These are phyloP conservation scores for Neomonachus schauinslandi DNA, from an alignment of 2,113 vertebrate genomes.

Conservation along the genomic window DNA sequence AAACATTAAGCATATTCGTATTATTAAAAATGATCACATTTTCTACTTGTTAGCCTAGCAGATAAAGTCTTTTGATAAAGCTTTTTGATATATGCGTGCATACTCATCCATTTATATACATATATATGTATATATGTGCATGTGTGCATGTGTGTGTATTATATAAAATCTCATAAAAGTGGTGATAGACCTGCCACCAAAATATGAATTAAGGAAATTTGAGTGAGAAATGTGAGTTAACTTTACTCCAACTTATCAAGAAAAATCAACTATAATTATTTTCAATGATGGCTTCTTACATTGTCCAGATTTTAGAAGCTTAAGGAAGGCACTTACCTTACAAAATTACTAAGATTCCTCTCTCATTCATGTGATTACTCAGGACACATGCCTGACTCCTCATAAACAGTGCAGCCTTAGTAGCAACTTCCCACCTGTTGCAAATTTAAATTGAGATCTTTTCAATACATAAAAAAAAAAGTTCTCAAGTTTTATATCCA, in stretches of 20 bases:
- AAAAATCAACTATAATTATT: slow-evolving; percentile 47
- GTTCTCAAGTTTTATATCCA: background rate
- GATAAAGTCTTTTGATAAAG: background rate
- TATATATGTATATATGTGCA: background rate
- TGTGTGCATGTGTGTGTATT: background rate
- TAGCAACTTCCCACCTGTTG: slow-evolving; percentile 73
- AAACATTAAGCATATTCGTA: background rate
- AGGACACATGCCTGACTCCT: slow-evolving; percentile 67
- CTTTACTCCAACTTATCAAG: slow-evolving; percentile 5
- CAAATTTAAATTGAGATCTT: slow-evolving; percentile 51
- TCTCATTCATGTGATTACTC: slow-evolving; percentile 63
- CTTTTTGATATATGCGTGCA: background rate
- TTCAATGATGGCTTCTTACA: slow-evolving; percentile 74
- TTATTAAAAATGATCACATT: background rate
- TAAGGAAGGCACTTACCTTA: slow-evolving; percentile 78
- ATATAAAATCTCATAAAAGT: background rate
- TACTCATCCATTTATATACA: background rate
- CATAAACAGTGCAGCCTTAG: slow-evolving; percentile 70
- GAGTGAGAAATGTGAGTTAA: background rate
- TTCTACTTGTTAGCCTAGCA: background rate
- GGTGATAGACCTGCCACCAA: rapidly evolving
- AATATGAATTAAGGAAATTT: background rate
- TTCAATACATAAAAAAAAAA: slow-evolving; percentile 56
- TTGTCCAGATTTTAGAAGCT: slow-evolving; percentile 67
- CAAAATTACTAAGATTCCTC: slow-evolving; percentile 5